Percentiles rank a stretch among this genome's conserved stretches.
These are phyloP conservation scores for Pollicipes pollicipes DNA, from an alignment of 1,140 invertebrate genomes.

Conservation along the genomic window DNA sequence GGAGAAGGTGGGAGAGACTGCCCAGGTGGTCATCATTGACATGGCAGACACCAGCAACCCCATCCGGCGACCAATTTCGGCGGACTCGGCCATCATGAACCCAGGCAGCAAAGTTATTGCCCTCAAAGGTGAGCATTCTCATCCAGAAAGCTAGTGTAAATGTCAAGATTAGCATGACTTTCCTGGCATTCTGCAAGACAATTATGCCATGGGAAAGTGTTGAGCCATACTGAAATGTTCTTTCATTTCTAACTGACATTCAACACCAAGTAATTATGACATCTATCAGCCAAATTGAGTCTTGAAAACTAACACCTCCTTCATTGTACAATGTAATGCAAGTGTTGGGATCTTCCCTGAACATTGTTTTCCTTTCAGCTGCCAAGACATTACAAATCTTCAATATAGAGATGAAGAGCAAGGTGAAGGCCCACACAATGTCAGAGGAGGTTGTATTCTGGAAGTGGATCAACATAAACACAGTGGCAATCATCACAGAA, in stretches of 20 bases:
- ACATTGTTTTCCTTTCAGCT: slow-evolving; percentile 42
- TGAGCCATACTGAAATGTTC: too few species aligned
- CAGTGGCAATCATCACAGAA: slow-evolving; percentile 93
- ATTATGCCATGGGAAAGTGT: too few species aligned
- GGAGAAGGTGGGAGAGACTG: slow-evolving; percentile 93
- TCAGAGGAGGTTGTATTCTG: slow-evolving; percentile 97
- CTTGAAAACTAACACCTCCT: too few species aligned
- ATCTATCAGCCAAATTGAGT: too few species aligned
- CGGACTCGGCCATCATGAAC: slow-evolving; percentile 99
- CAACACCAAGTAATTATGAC: too few species aligned
- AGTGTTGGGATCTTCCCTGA: too few species aligned
- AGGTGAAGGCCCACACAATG: slow-evolving; percentile 97
- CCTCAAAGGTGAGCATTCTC: slow-evolving; percentile 16
- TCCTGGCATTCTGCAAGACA: too few species aligned
- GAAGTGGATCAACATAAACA: slow-evolving; percentile 99
- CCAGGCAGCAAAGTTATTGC: slow-evolving; percentile 89
- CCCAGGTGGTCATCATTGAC: slow-evolving; percentile 94
- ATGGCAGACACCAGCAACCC: slow-evolving; percentile 91
- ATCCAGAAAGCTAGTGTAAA: too few species aligned
- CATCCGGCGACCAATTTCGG: slow-evolving; percentile 90
- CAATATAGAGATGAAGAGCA: slow-evolving; percentile 99
- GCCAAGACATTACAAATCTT: slow-evolving; percentile 98
- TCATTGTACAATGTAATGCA: too few species aligned
- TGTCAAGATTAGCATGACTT: too few species aligned
- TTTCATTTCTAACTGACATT: too few species aligned